A percentile compares a stretch with the other conserved stretches of the same genome.
Conservation (phyloP, 1,140 invertebrate genomes). For the Pemphigus obesinymphae region DNA sequence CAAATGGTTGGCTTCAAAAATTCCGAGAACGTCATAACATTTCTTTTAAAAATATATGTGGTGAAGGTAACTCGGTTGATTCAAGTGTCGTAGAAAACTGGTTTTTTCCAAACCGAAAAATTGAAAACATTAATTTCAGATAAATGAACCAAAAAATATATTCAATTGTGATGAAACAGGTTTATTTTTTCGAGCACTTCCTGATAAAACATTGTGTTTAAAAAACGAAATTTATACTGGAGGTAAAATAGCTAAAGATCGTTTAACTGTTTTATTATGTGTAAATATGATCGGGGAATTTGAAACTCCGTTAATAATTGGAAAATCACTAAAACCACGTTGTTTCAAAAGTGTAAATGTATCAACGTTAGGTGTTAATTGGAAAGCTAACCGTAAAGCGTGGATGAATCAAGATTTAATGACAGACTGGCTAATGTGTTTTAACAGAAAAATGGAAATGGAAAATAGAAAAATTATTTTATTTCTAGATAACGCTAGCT, state of each 20-base stretch:
- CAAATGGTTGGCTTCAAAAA: neutral
- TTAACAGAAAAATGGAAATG: neutral
- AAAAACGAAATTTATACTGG: conserved; percentile 51
- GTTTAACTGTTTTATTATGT: conserved; percentile 52
- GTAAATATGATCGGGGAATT: conserved; percentile 52
- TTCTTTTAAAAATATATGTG: neutral
- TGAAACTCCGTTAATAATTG: conserved; percentile 53
- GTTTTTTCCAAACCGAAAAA: neutral
- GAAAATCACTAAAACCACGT: conserved; percentile 61
- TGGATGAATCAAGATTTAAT: neutral
- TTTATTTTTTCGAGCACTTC: conserved; percentile 44
- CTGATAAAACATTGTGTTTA: conserved; percentile 43
- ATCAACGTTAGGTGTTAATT: neutral
- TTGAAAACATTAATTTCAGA: neutral
- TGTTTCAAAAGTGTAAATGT: conserved; percentile 48
- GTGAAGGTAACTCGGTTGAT: neutral
- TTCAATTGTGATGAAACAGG: neutral
- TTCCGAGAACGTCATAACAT: neutral
- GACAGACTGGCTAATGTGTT: neutral
- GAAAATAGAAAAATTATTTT: neutral
- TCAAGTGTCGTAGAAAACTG: neutral
- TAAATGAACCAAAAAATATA: neutral
- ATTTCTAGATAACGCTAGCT: neutral
- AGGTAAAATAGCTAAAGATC: conserved; percentile 53
- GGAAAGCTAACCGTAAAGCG: neutral